Conservation (phyloP, 2,797 vertebrate species). For the Amblyopsis hoosieri region DNA sequence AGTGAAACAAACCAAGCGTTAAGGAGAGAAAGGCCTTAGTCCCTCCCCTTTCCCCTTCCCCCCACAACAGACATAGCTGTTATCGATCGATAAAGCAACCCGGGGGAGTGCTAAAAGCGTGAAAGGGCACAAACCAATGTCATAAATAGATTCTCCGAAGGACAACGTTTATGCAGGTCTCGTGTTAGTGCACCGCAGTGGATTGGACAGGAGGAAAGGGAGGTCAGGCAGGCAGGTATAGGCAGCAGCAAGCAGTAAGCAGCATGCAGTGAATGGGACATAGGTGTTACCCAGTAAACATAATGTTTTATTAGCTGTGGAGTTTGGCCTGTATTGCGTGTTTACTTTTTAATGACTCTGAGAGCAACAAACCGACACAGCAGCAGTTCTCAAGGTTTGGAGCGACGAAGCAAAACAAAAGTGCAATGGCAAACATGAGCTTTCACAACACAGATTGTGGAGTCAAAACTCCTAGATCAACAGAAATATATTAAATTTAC, state of each 20-base stretch:
- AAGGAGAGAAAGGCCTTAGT: slow-evolving; percentile 69
- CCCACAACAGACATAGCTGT: slow-evolving; percentile 19
- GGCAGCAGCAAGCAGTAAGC: background rate
- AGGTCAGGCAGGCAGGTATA: background rate
- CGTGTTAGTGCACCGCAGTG: slow-evolving; percentile 36
- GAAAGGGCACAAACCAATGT: slow-evolving; percentile 53
- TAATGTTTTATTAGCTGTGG: slow-evolving; percentile 8
- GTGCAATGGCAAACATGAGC: too few species aligned
- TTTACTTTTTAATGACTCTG: slow-evolving; percentile 36
- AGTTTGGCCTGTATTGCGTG: slow-evolving; percentile 46
- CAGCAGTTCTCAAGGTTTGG: too few species aligned
- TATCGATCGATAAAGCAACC: slow-evolving; percentile 51
- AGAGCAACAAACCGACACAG: slow-evolving; percentile 19
- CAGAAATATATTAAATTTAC: slow-evolving; percentile 10
- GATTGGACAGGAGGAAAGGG: background rate
- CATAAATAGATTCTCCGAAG: slow-evolving; percentile 41
- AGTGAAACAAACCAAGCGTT: slow-evolving; percentile 40
- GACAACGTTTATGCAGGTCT: slow-evolving; percentile 50
- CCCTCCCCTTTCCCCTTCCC: slow-evolving; percentile 20
- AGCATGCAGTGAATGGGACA: slow-evolving; percentile 1
- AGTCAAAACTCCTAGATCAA: too few species aligned
- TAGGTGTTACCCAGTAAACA: slow-evolving; percentile 21
- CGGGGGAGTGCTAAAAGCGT: slow-evolving; percentile 67
- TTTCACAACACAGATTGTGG: too few species aligned
- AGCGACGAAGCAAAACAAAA: slow-evolving; percentile 4